Base-by-base conservation (phyloP, 2,113 vertebrate genomes). In the Agelaius phoeniceus region DNA sequence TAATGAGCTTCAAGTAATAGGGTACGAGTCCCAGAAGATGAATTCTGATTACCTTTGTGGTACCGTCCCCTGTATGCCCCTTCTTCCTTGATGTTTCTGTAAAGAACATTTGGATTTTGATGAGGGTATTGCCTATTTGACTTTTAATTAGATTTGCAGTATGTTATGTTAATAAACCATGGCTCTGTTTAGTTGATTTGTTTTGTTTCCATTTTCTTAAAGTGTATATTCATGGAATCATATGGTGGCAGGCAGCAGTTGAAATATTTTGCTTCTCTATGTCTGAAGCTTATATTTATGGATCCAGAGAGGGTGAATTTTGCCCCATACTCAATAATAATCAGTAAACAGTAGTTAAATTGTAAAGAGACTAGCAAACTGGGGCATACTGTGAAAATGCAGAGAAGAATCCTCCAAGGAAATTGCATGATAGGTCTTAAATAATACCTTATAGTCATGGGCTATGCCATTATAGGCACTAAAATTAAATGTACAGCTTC, bases 1-100 rank as follows among this genome's bases (percentile, higher is more conserved):
- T 99, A 99, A 99, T 99, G 99, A 99, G 99, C 98, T 99, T 80
- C 52, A 55, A 98, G 98, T 98, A 98, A 98, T 98, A 97, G 96
- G 97, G 97, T 98, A 98, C 58, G 93, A 95, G 97, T 99, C 99
- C 98, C 99, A 96, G 96, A 98, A 98, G 99, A 98, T 98, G 98
- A 97, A 98, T 98, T 97, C 96, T 98, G 98, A 98, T 98, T 97
- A 98, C 96, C 97, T 98, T 95, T 87, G 93, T 95, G 97, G 97
- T 84, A 95, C 94, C 62, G 27, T 97, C 97, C 97, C 30, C 86
- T 71, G 84, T 89, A 96, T 97, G 93, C 93, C 91, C 95, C 92
- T 97, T 98, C 97, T 91, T 98, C 95, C 97, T 98, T 98, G 95
- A 98, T 97, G 97, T 98, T 97, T 97, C 97, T 98, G 96, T 97